Base-by-base conservation (phyloP, 2,113 vertebrate genomes). In the Marcusenius ussheri region DNA sequence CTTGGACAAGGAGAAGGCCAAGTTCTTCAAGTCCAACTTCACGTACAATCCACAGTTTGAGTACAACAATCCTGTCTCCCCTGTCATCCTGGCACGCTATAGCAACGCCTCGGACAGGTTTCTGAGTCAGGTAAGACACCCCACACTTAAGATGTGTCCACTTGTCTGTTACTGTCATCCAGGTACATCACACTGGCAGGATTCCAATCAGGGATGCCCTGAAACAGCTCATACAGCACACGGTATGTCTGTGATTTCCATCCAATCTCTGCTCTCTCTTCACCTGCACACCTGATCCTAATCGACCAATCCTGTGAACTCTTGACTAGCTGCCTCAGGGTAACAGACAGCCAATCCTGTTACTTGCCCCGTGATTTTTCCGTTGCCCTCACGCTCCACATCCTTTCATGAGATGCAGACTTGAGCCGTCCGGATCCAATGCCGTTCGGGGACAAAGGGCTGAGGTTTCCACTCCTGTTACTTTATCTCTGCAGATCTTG, bases 11-110 rank as follows among this genome's bases (percentile, higher is more conserved):
- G 98, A 99, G 92, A 98, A 97, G 91, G 90, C 92, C 24, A 96
- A 95, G 46, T 99, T 99, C 92, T 99, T 99, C 92, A 94, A 94
- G 93, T 97, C 97, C 0, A 96, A 96, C 90, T 99, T 97, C 93
- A 96, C 91, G 11, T 98, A 97, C 93, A 96, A 98, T 77, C 98
- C 98, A 17, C 98, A 98, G 21, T 99, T 99, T 94, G 96, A 97
- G 45, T 99, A 99, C 89, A 96, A 95, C 83, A 97, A 95, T 89
- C 96, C 97, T 0, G 95, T 95, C 3, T 91, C 97, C 91, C 95
- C 96, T 0, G 93, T 91, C 0, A 91, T 98, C 46, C 93, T 99
- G 92, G 96, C 95, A 27, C 97, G 95, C 88, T 95, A 98, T 88
- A 96, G 94, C 94, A 94, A 93, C 0, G 97, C 97, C 0, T 98